Percentiles rank a stretch among this genome's conserved stretches.
Evolutionary conservation across 1,140 invertebrate genomes (phyloP).

Genomic region (Galendromus occidentalis): DNA sequence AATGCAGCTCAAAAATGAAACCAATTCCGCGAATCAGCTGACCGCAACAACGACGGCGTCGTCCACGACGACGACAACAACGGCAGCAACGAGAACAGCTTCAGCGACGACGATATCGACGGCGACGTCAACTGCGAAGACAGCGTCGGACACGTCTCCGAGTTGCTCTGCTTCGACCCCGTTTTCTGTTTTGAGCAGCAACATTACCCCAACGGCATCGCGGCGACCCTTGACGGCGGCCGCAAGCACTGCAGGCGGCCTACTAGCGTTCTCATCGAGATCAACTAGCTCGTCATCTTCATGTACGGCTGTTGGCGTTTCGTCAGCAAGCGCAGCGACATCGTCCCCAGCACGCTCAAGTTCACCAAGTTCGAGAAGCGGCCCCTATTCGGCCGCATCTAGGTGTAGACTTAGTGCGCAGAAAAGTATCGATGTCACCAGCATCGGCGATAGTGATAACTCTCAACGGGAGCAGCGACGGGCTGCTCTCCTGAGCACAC

Average conservation of each 20-base stretch:
- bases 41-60: too few species aligned
- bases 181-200: background rate
- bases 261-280: background rate
- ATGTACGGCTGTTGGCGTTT: too few species aligned
- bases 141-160: background rate
- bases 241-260: background rate
- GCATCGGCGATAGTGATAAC: background rate
- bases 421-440: conserved; percentile 8
- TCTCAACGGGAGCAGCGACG: conserved; percentile 4
- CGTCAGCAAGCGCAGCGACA: too few species aligned
- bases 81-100: background rate
- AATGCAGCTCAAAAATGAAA: too few species aligned
- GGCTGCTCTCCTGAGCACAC: background rate
- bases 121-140: background rate
- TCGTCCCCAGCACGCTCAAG: background rate
- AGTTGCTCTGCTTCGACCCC: background rate
- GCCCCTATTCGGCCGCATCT: background rate
- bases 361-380: background rate
- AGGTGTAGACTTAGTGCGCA: background rate
- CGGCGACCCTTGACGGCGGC: conserved; percentile 4
- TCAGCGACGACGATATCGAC: background rate
- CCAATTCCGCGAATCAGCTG: too few species aligned
- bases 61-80: too few species aligned
- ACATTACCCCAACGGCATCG: background rate
- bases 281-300: too few species aligned